A percentile compares a stretch with the other conserved stretches of the same genome.
Conservation (phyloP, 2,797 vertebrate species). For the Mormyrus hasselquistii region DNA sequence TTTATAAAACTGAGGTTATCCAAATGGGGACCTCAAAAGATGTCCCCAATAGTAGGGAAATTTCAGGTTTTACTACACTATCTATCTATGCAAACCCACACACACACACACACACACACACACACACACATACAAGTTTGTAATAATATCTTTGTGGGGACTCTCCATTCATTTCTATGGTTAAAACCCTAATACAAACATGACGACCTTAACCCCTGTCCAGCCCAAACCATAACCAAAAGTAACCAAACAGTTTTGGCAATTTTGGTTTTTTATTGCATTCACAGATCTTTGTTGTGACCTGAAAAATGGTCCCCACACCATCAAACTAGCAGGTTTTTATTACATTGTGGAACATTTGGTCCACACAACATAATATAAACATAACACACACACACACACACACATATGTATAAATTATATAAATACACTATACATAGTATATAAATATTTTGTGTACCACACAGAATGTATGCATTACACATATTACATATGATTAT, state of each 20-base stretch:
- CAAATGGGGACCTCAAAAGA: too few relatives aligned
- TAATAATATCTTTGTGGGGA: neutral
- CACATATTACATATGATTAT: neutral
- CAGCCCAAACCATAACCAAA: neutral
- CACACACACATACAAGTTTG: neutral
- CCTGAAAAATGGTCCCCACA: too few relatives aligned
- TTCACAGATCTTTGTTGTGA: too few relatives aligned
- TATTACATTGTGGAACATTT: too few relatives aligned
- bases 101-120: neutral
- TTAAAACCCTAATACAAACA: neutral
- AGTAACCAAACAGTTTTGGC: neutral
- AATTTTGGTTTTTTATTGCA: too few relatives aligned
- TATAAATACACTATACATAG: neutral
- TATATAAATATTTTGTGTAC: neutral
- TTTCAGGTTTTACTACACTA: too few relatives aligned
- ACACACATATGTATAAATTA: neutral
- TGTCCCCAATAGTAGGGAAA: too few relatives aligned
- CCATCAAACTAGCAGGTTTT: too few relatives aligned
- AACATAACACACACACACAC: too few relatives aligned
- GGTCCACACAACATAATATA: too few relatives aligned
- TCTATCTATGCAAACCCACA: too few relatives aligned
- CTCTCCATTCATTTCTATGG: neutral
- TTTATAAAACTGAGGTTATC: too few relatives aligned
- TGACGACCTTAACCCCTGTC: neutral
- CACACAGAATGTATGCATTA: neutral